Base-by-base conservation (phyloP, 2,113 vertebrate species). In the Seriola dumerili region DNA sequence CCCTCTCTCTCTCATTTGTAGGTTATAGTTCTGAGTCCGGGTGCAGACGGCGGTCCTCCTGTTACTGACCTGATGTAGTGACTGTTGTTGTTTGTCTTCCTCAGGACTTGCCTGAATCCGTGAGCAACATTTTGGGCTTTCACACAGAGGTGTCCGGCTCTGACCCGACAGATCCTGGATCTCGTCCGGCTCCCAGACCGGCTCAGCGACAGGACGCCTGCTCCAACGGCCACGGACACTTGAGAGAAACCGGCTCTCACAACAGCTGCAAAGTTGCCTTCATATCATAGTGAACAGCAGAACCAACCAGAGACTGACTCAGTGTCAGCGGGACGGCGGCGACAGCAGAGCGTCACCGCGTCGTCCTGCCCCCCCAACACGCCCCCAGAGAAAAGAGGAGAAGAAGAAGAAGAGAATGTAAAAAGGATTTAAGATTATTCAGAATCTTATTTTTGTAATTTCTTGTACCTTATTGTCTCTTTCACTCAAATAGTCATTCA, bases 381-480 rank as follows among this genome's bases (percentile, higher is more conserved):
- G 29, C 29, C 29, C 29, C 29, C 29, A 29, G 29, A 29, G 29
- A 59, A 14, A 64, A 71, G 72, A 75, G 10, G 54, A 57, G 10
- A 12, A 69, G 68, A 74, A 67, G 63, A 86, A 80, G 14, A 10
- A 4, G 48, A 61, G 80, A 80, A 86, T 92, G 92, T 92, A 92
- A 82, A 94, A 88, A 93, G 85, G 83, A 89, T 89, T 59, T 62
- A 59, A 87, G 83, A 83, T 83, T 72, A 91, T 86, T 75, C 59
- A 91, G 73, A 93, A 95, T 96, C 93, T 91, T 96, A 96, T 98
- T 98, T 98, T 99, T 98, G 96, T 99, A 98, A 96, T 95, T 95
- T 96, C 95, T 97, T 96, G 92, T 96, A 96, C 94, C 94, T 95
- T 93, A 83, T 85, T 85, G 77, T 93, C 85, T 93, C 85, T 90